phyloP scores from a whole-genome alignment of 2,113 vertebrate species.

The Columba janthina region DNA sequence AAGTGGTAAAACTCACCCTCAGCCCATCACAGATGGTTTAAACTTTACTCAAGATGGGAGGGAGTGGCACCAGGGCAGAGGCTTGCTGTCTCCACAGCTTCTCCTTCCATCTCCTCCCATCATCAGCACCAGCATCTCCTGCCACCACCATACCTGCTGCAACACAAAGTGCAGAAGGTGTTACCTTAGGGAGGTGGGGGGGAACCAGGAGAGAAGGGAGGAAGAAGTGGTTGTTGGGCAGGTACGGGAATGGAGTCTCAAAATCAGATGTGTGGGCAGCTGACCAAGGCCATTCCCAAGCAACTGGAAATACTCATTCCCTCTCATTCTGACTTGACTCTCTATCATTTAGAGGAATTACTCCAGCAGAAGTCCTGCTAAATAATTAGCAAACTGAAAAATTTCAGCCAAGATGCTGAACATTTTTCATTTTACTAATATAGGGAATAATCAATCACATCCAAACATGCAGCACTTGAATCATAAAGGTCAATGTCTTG shows the following conservation, averaged over 20 bases:
- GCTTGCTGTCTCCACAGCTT: not conserved
- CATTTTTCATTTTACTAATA: not conserved
- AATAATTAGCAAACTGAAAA: not conserved
- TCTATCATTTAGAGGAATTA: not conserved
- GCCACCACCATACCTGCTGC: not conserved
- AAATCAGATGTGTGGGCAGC: not conserved
- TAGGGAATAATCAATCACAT: not conserved
- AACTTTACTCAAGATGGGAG: not conserved
- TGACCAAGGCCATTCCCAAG: not conserved
- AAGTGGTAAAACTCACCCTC: not conserved
- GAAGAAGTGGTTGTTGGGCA: not conserved
- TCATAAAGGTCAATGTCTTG: slow-evolving; percentile 32
- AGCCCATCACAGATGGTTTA: not conserved
- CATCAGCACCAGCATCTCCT: not conserved
- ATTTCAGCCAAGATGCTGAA: not conserved
- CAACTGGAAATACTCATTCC: not conserved
- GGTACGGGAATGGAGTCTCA: not conserved
- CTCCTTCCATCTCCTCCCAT: not conserved
- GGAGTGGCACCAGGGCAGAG: fast-evolving
- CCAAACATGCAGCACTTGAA: not conserved
- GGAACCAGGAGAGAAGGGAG: not conserved
- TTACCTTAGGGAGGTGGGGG: fast-evolving
- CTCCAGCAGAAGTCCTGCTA: not conserved
- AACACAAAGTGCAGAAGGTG: fast-evolving
- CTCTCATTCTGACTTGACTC: not conserved